Base-by-base conservation (phyloP, 2,888 invertebrate genomes). In the Pterostichus niger region DNA sequence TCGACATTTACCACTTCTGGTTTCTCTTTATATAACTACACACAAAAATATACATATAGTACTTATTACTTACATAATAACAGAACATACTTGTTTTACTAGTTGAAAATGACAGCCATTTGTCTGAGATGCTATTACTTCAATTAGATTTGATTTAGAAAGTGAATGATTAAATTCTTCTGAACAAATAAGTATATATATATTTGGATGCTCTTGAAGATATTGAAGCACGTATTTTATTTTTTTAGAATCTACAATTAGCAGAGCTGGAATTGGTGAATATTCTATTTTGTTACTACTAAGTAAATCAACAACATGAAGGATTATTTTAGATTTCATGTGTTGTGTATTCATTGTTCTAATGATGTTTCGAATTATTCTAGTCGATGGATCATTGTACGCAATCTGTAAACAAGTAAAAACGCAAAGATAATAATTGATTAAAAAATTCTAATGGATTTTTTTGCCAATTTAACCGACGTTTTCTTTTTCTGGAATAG, bases 121-220 rank as follows among this genome's bases (percentile, higher is more conserved):
- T 10, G 13, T 0, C 7, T 71, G 13, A 9, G 4, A 71, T 9
- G 75, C 49, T n/a, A 75, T 9, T n/a, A 54, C 52, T 75, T 75
- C 49, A 75, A 75, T 52, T 5, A 52, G 13, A 40, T 71, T 44
- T 17, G 44, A 10, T 15, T 71, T 44, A 6, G 40, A 5, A 40
- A 40, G 40, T 5, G 52, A 52, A 52, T n/a, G n/a, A 24, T 1
- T 24, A 10, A 52, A 2, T 52, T 15, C 44, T 17, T 71, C 44
- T 17, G 68, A 71, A 71, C 68, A 71, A 44, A 71, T 4, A 44
- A 71, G 68, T 10, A 71, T 7, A 15, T 44, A 15, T 0, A 17
- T 40, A 10, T 40, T 71, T 11, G 68, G 68, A 15, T 46, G 40
- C 5, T 71, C 40, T 17, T 71, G 68, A 15, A 71, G 17, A 71